Conservation (phyloP, 2,113 vertebrate genomes). For the Danionella cerebrum region DNA sequence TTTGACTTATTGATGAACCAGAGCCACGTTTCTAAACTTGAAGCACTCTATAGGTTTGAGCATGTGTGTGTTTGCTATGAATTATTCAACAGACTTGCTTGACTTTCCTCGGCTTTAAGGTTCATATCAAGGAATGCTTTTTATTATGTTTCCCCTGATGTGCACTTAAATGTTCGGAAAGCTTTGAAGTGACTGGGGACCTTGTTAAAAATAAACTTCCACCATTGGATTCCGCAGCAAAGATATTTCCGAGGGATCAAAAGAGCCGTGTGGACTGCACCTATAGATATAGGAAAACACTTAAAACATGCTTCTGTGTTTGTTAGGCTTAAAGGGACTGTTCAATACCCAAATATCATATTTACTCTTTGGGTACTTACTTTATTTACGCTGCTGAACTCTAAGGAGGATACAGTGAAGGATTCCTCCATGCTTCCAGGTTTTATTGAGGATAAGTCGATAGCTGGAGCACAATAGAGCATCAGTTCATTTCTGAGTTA, state of each 20-base stretch:
- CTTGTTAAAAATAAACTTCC: background rate
- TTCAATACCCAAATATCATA: too few species aligned
- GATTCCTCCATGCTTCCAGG: too few species aligned
- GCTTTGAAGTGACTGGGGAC: background rate
- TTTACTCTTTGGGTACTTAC: too few species aligned
- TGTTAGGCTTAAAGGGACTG: too few species aligned
- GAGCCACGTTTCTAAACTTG: conserved; percentile 40
- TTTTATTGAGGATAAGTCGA: too few species aligned
- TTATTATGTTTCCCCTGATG: background rate
- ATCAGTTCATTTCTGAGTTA: too few species aligned
- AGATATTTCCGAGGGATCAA: background rate
- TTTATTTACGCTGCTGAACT: too few species aligned
- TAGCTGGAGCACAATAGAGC: too few species aligned
- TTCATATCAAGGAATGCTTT: background rate
- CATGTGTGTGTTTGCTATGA: background rate
- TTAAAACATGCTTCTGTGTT: background rate
- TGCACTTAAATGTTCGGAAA: background rate
- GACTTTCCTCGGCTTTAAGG: background rate
- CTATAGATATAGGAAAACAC: background rate
- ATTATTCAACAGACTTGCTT: background rate
- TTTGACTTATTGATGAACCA: conserved; percentile 62
- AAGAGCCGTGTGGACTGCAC: background rate
- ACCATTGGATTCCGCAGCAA: background rate
- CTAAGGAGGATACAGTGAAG: too few species aligned
- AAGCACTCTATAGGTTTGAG: conserved; percentile 32